These are phyloP conservation scores for Mechanitis messenoides DNA, from an alignment of 2,888 invertebrate genomes.

Conservation along the genomic window DNA sequence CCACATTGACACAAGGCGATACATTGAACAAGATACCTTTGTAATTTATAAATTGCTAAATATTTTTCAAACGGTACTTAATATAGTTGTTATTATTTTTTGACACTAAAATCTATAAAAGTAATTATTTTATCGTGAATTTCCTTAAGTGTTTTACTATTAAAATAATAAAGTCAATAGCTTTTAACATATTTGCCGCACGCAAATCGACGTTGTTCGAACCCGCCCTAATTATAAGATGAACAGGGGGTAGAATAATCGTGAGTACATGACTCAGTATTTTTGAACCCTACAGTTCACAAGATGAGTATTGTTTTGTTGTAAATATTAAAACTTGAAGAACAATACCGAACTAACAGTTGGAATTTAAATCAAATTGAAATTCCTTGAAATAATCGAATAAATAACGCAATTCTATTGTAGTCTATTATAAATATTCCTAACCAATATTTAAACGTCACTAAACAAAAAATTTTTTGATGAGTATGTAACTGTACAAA, in stretches of 20 bases:
- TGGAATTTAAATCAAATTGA: constrained; percentile 12
- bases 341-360: constrained; percentile 19
- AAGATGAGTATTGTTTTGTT: constrained; percentile 37
- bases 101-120: not conserved
- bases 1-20: too few relatives aligned
- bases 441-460: too few relatives aligned
- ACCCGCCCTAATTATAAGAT: constrained; percentile 62
- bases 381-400: not conserved
- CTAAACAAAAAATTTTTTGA: too few relatives aligned
- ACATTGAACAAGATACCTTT: too few relatives aligned
- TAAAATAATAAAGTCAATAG: constrained; percentile 2
- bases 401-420: too few relatives aligned
- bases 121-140: not conserved
- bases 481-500: too few relatives aligned
- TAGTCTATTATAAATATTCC: too few relatives aligned
- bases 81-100: too few relatives aligned
- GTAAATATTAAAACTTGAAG: constrained; percentile 30
- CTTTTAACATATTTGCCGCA: not conserved
- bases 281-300: constrained; percentile 40
- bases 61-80: too few relatives aligned
- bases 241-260: constrained; percentile 66
- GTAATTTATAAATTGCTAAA: too few relatives aligned
- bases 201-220: constrained; percentile 10
- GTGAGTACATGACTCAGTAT: constrained; percentile 55
- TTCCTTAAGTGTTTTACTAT: not conserved